These are phyloP conservation scores for Monarcha castaneiventris DNA, from an alignment of 2,113 vertebrate genomes.

Conservation along the genomic window DNA sequence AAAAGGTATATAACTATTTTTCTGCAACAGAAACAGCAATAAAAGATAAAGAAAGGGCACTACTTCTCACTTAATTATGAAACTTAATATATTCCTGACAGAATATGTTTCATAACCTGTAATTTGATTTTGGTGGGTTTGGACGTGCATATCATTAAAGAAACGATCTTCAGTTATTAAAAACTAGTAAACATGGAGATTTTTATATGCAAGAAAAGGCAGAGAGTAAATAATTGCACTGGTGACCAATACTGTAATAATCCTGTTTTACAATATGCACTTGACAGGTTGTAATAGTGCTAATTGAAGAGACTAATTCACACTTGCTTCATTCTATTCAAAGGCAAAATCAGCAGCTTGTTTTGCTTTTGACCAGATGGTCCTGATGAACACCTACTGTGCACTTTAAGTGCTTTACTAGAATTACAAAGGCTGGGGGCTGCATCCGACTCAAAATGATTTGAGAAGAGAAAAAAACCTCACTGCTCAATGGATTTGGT, in stretches of 20 bases:
- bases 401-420: constrained; percentile 99
- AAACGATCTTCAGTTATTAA: constrained; percentile 74
- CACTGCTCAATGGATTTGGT: constrained; percentile 85
- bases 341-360: constrained; percentile 87
- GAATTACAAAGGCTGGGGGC: constrained; percentile 98
- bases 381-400: constrained; percentile 99
- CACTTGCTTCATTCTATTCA: constrained; percentile 87
- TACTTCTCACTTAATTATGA: constrained; percentile 60
- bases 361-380: constrained; percentile 98
- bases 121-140: constrained; percentile 61
- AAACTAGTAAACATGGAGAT: constrained; percentile 77
- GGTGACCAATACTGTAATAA: constrained; percentile 94
- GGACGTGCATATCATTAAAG: constrained; percentile 68
- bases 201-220: constrained; percentile 85
- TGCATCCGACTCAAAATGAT: constrained; percentile 89
- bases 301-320: constrained; percentile 99
- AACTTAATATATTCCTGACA: constrained; percentile 27
- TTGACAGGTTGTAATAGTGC: constrained; percentile 98
- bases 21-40: constrained; percentile 47
- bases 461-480: constrained; percentile 75
- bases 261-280: constrained; percentile 88
- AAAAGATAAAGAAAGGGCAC: constrained; percentile 30
- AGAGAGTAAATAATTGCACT: constrained; percentile 83
- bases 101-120: constrained; percentile 63
- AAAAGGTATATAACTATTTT: neutral